Evolutionary conservation across 2,113 vertebrate genomes (phyloP), one percentile per base, ranked within the genome.

Genomic region (Oplegnathus fasciatus): DNA sequence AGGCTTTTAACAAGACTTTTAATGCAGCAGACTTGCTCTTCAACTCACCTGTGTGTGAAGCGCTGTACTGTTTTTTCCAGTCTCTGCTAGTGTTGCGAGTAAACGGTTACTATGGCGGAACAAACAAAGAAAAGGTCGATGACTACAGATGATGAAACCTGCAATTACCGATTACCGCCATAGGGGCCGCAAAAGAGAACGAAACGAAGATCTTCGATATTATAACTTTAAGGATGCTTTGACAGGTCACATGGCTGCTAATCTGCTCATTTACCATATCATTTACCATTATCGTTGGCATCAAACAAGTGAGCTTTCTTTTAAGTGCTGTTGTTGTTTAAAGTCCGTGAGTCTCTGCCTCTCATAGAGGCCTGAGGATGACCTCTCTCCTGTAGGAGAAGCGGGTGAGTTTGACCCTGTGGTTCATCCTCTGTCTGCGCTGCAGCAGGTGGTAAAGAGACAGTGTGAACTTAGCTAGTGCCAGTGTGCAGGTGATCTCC

Each of bases 311-410:
- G 17, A 52, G 46, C 28, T 34, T 62, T 44, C 24, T 60, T 2
- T 46, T 0, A 71, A 24, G 6, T 20, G 24, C 1, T 55, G 42
- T 6, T 62, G 44, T 44, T 46, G 24, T 61, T 92, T 68, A 94
- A 32, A 95, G 78, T 66, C 80, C 28, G 55, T 37, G 37, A 71
- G 90, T 94, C 61, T 93, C 93, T 74, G 52, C 84, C 60, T 95
- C 83, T 18, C 0, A 24, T 1, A 94, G 15, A 64, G 95, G 93
- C 75, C 66, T 85, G 2, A 95, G 62, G 40, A 84, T 91, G 42
- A 95, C 70, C 9, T 95, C 94, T 79, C 89, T 95, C 69, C 87
- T 94, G 90, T 94, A 91, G 57, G 95, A 93, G 64, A 95, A 96
- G 20, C 10, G 90, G 0, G 93, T 96, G 26, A 96, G 93, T 78